A percentile compares a stretch with the other conserved stretches of the same genome.
Evolutionary conservation across 2,797 vertebrate species (phyloP).

Genomic region (Pangasius sanitwongsei): DNA sequence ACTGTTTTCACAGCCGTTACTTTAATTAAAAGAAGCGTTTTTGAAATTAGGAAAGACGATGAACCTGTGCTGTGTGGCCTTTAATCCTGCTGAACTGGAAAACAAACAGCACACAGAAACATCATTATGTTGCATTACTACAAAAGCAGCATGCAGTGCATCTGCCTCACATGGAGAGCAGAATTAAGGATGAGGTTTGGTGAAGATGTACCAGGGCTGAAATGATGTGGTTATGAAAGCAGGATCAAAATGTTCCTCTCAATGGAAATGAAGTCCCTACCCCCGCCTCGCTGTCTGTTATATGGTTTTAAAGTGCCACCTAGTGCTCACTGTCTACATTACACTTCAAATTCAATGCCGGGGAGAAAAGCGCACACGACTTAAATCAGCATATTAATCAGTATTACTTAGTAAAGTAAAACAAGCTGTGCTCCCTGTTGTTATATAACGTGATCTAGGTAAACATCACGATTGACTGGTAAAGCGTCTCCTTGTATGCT

Average conservation of each 20-base stretch:
- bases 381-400: neutral
- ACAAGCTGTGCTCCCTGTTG: neutral
- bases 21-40: conserved; percentile 36
- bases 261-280: conserved; percentile 29
- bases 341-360: neutral
- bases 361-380: neutral
- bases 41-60: conserved; percentile 4
- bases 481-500: neutral
- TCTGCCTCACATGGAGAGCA: conserved; percentile 20
- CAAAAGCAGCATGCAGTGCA: conserved; percentile 6
- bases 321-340: conserved; percentile 57
- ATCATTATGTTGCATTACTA: conserved; percentile 30
- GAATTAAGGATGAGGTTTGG: conserved; percentile 35
- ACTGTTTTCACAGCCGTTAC: conserved; percentile 26
- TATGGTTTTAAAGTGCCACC: conserved; percentile 66
- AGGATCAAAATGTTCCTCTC: conserved; percentile 43
- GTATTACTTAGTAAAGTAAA: neutral
- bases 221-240: conserved; percentile 40
- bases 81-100: neutral
- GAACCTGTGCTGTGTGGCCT: conserved; percentile 1
- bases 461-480: neutral
- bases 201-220: conserved; percentile 31
- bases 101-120: conserved; percentile 24
- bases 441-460: neutral
- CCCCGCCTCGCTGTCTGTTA: conserved; percentile 3